Evolutionary conservation across 2,797 vertebrate genomes (phyloP), one percentile per base, ranked within the genome.

Genomic region (Crenichthys baileyi): DNA sequence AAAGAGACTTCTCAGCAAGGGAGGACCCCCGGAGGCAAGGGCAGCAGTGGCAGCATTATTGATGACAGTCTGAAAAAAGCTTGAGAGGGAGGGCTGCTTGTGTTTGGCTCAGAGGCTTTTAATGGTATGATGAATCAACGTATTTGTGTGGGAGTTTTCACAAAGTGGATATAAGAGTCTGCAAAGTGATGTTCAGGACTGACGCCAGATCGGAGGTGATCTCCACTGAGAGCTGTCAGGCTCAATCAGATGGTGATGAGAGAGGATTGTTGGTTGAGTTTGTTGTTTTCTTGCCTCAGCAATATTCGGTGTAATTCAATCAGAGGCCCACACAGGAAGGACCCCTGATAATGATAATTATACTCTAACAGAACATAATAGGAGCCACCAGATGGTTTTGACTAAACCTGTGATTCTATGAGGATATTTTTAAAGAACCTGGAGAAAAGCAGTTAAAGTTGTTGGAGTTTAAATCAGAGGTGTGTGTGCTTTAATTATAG

Each of bases 21-120:
- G 86, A 89, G 51, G 73, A 91, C 56, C 88, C 80, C 16, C 70
- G 20, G 80, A 95, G 96, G 97, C 97, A 86, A 91, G 90, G 77
- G 70, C 12, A 5, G 46, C 79, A 76, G 73, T 82, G 56, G 2
- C 2, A 76, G 83, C 79, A 83, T 85, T 88, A 93, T 88, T 88
- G 81, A 92, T 91, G 90, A 88, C 76, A 77, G 48, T 26, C 76
- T 93, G 75, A 84, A 87, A 83, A 87, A 85, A 24, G 46, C 79
- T 76, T 77, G 88, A 87, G 79, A 46, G 72, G 29, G 31, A 60
- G n/a, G 26, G 58, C 1, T 79, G 83, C 78, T 80, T 82, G 78
- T 75, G 80, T 67, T 48, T 15, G 7, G 36, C 7, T 70, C 44
- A 22, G 20, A 76, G 39, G 76, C 82, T 61, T 77, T 91, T 80